Evolutionary conservation across 2,797 vertebrate genomes (phyloP), one percentile per base, ranked within the genome.

Genomic region (Lepilemur septentrionalis): DNA sequence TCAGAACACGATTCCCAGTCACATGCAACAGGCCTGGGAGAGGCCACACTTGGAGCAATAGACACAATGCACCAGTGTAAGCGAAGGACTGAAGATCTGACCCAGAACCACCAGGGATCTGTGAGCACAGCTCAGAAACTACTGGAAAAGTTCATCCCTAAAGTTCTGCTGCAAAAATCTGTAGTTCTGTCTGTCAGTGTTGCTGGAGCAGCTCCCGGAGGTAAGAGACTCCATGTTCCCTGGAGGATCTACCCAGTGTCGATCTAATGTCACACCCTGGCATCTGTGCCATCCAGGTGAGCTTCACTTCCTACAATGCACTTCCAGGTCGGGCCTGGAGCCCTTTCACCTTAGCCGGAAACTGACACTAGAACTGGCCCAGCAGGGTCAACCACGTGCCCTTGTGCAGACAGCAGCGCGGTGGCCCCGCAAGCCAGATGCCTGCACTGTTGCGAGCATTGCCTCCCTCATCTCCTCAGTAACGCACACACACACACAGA

Each of bases 231-330:
- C 20, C 0, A 23, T 35, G 50, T 46, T n/a, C 50, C 63, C 18
- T 0, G 17, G 20, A 1, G n/a, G 48, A 6, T n/a, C 35, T 30
- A 12, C 70, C n/a, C 9, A 3, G 30, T 7, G 25, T 48, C 10
- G 28, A 13, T 59, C 13, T 32, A 30, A 2, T 23, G 28, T 65
- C 50, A 43, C 14, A 12, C 28, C 35, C 14, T 23, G 88, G 6
- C 43, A 11, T 50, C 4, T 23, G 30, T 3, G 38, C 10, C 18
- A 3, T 28, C 32, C 82, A 28, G 14, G 11, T 18, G 18, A 70
- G 41, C 73, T n/a, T n/a, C 11, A 13, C 17, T 63, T 75, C 65
- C 7, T 6, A 38, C 28, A n/a, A 81, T 55, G 12, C 20, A 17
- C 38, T 48, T 85, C 59, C 9, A 0, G 30, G 3, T 35, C 6